Evolutionary conservation across 2,113 vertebrate genomes (phyloP).

Genomic region (Corydoras sp.): DNA sequence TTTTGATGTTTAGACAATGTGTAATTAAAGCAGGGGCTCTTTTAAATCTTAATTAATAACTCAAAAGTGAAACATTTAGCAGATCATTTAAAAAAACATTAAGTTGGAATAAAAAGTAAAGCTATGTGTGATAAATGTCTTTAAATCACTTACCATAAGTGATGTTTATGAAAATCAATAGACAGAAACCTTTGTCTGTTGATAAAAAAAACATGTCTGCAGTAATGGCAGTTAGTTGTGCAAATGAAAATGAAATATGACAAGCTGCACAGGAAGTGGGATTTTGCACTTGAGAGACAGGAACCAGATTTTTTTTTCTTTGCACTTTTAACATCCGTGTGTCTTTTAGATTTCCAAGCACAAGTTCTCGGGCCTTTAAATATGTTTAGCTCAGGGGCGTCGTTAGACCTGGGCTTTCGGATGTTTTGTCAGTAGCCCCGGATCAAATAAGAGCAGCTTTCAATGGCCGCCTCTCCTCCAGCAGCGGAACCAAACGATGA

Average conservation of each 20-base stretch:
- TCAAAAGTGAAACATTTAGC: neutral
- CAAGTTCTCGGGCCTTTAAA: too few species aligned
- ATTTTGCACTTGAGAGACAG: slow-evolving; percentile 29
- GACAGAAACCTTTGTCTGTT: slow-evolving; percentile 22
- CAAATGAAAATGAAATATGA: slow-evolving; percentile 1
- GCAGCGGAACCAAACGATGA: too few species aligned
- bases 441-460: too few species aligned
- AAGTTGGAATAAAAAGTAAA: too few species aligned
- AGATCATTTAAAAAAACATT: neutral
- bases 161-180: slow-evolving; percentile 46
- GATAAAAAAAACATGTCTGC: slow-evolving; percentile 47
- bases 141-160: slow-evolving; percentile 53
- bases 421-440: too few species aligned
- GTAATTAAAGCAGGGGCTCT: too few species aligned
- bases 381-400: too few species aligned
- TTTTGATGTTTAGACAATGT: too few species aligned
- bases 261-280: slow-evolving; percentile 25
- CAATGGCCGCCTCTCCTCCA: too few species aligned
- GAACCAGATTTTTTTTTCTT: neutral
- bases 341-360: too few species aligned
- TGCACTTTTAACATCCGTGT: neutral
- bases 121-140: neutral
- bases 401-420: too few species aligned
- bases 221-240: neutral
- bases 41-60: too few species aligned